Conservation (phyloP, 2,888 invertebrate genomes). For the Heteromyza rotundicornis region DNA sequence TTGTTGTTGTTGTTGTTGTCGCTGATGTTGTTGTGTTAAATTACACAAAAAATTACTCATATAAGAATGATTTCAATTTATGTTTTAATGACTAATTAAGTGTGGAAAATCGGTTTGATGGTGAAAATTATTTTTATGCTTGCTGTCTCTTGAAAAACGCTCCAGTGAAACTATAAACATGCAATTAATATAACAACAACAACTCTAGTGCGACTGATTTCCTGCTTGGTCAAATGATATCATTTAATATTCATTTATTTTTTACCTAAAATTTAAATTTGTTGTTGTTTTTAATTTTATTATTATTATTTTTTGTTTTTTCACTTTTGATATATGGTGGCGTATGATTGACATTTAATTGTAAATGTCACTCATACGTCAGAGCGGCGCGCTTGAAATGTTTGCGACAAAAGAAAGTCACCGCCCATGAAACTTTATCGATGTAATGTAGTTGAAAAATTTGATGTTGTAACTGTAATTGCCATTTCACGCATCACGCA, state of each 20-base stretch:
- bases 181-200: too few species aligned
- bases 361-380: constrained; percentile 26
- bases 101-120: constrained; percentile 47
- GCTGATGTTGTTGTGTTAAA: neutral
- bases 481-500: too few species aligned
- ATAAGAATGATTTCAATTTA: neutral
- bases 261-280: constrained; percentile 9
- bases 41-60: neutral
- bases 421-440: too few species aligned
- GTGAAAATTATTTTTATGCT: constrained; percentile 14
- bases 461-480: too few species aligned
- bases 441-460: too few species aligned
- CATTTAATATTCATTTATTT: neutral
- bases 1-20: constrained; percentile 2
- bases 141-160: neutral
- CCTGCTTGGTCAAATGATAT: too few species aligned
- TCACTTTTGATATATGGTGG: neutral
- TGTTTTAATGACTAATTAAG: constrained; percentile 55
- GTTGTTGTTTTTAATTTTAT: constrained; percentile 5
- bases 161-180: neutral
- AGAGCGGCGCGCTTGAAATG: too few species aligned
- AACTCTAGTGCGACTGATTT: too few species aligned
- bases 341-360: constrained; percentile 51
- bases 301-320: constrained; percentile 1
- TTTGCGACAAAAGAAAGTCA: too few species aligned